Base-by-base conservation (phyloP, 2,888 invertebrate species). In the Melieria crassipennis region DNA sequence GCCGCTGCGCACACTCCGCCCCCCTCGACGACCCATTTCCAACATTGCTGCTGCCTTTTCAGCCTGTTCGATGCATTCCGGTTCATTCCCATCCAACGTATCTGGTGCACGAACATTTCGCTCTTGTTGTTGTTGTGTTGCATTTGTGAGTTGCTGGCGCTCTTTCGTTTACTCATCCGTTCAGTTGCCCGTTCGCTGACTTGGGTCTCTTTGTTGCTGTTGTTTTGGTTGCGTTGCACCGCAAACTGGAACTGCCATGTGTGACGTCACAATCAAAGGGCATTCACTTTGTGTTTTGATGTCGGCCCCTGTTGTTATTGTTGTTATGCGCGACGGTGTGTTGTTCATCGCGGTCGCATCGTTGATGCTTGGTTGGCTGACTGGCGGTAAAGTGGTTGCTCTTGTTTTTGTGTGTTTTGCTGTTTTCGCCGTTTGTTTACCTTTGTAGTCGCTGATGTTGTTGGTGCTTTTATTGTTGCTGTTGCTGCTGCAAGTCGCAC, bases 251-350 rank as follows among this genome's bases (percentile, higher is more conserved):
- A 52, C 13, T 52, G 13, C 52, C 46, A 9, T 56, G 46, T 68
- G 74, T 78, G 78, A 78, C 78, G 78, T 78, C 78, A 78, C 75
- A 67, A 69, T 74, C 75, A 75, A 75, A 78, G 83, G 83, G 81
- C 83, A 83, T 83, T 83, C 81, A 83, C 83, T 82, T 76, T 73
- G 72, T 72, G 72, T 68, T 73, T 73, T 74, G 69, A 66, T 73
- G 50, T 72, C 72, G 67, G 74, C 72, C 74, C 73, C 64, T 66
- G 69, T 73, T 73, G 52, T 56, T 58, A 30, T 60, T 56, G 46
- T 52, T 30, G 46, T 65, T 10, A 3, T 61, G 65, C 16, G 11
- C 46, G 63, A 46, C 56, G 55, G 30, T 30, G 58, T 67, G 43
- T 48, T 47, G 57, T 66, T 55, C 42, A 48, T 43, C 46, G 57